Base-by-base conservation (phyloP, 2,113 vertebrate species). In the Chamaea fasciata region DNA sequence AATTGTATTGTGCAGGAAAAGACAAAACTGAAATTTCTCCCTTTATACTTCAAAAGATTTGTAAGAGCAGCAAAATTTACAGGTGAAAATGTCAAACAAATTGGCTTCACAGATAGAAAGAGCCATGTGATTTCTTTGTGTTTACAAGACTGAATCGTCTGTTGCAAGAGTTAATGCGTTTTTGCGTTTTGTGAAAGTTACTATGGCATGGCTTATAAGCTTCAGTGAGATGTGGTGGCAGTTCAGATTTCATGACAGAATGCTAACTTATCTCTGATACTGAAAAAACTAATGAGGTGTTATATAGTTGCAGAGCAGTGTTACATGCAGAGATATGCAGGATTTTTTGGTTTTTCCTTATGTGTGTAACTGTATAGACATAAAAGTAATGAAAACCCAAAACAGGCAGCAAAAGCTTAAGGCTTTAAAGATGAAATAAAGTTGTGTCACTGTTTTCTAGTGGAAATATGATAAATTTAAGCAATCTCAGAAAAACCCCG, bases 281-380 rank as follows among this genome's bases (percentile, higher is more conserved):
- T 84, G 82, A 85, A 95, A 87, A 96, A 95, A 76, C 76, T 94
- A 97, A 96, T 93, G 92, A 94, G 89, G 94, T 96, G 90, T 81
- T 87, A 90, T 93, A 96, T 87, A 92, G 85, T 53, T 93, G 79
- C 80, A 92, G 44, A 81, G 37, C 0, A 1, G 62, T 64, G 71
- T 87, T 90, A 92, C 68, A 73, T 59, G 53, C 20, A 71, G 42
- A 30, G 68, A 91, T 91, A 67, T 22, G 56, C 77, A 95, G 68
- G 81, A 50, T 95, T 94, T 81, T 57, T 0, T 4, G 53, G 46
- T 62, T 92, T 90, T 77, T 90, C 77, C 74, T 93, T 90, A 90
- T 81, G 80, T 52, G 28, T 64, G 52, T 68, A 90, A 92, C 71
- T 59, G 41, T 78, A 76, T 41, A 73, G 41, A 73, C 1, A 10